Base-by-base conservation (phyloP, 2,797 vertebrate species). In the Coreius guichenoti region DNA sequence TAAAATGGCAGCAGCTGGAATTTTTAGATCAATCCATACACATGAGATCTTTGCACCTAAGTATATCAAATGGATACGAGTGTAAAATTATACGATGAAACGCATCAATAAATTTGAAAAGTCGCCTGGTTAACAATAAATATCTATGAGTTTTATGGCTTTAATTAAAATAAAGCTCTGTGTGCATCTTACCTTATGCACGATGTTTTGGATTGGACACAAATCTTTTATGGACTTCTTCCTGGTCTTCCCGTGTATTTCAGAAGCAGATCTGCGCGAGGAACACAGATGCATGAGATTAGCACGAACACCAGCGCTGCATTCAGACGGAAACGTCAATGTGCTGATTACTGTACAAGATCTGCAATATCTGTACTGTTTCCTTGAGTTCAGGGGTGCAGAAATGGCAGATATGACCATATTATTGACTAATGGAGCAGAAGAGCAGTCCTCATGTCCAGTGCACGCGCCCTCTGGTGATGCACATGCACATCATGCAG, bases 271-370 rank as follows among this genome's bases (percentile, higher is more conserved):
- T 5, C 14, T 26, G 47, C 29, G 4, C 1, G 79, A 33, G 49
- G 16, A 72, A 58, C 77, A 80, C 68, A 45, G 17, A 58, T 70
- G 67, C 80, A 58, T 80, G 65, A 13, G 4, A 82, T 61, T 11
- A 31, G 14, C 29, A 33, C 21, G 3, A 45, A 49, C 17, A 47
- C 26, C 9, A 45, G 56, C 11, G 6, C 61, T 43, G 80, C 33
- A 29, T 70, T 81, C 67, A 81, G 23, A 81, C 23, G 8, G 14
- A 29, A 31, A 61, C 39, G 45, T 73, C 4, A n/a, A 82, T 82
- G 68, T 45, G 36, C 39, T 2, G 26, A 8, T 45, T 31, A 26
- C 68, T 82, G n/a, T n/a, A n/a, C n/a, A n/a, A n/a, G n/a, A n/a
- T n/a, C n/a, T n/a, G 51, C 36, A 23, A 36, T 26, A 56, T 26